Conservation (phyloP, 2,113 vertebrate species). For the Heloderma charlesbogerti region DNA sequence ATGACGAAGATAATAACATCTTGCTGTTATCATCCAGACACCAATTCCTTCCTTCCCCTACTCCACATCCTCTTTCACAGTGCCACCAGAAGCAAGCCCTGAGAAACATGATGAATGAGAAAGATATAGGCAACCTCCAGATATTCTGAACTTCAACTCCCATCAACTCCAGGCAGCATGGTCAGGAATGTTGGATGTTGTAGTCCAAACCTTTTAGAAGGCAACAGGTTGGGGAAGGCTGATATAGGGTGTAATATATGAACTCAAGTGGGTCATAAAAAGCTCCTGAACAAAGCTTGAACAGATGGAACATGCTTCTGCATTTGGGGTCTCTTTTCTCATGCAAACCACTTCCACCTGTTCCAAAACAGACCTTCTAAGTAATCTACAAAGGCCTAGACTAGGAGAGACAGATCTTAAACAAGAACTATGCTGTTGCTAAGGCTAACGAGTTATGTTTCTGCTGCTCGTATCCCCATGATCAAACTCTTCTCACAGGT, state of each 20-base stretch:
- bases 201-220: no score
- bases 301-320: background rate
- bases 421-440: conserved; percentile 23
- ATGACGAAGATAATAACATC: no score
- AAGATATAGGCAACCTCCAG: no score
- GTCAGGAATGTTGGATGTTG: no score
- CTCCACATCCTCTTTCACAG: background rate
- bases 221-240: background rate
- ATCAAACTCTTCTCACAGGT: conserved; percentile 24
- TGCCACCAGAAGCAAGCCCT: background rate
- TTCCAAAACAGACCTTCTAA: background rate
- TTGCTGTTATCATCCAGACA: no score
- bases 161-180: no score
- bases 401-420: background rate
- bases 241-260: background rate
- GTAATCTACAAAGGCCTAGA: background rate
- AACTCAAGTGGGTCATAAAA: background rate
- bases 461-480: background rate
- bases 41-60: background rate
- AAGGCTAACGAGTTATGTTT: conserved; percentile 11
- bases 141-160: no score
- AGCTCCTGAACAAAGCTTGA: background rate
- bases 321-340: background rate
- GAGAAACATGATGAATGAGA: background rate
- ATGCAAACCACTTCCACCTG: background rate